Base-by-base conservation (phyloP, 2,113 vertebrate species). In the Anhinga rufa region DNA sequence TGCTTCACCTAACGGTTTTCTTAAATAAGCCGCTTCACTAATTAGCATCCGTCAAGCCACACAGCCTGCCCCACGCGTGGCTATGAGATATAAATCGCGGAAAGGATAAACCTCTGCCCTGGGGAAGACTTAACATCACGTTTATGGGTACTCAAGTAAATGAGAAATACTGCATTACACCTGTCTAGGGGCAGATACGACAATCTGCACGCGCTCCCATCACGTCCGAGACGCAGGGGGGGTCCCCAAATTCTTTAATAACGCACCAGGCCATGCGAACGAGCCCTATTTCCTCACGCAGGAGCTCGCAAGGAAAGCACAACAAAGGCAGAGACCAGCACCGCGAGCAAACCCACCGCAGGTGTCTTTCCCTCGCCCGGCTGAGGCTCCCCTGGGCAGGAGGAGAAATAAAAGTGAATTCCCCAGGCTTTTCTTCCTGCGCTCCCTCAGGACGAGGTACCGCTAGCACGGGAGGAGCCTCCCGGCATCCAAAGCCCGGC, bases 161-260 rank as follows among this genome's bases (percentile, higher is more conserved):
- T 1, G 51, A 79, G 62, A 17, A 55, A 12, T 3, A 16, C 20
- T 5, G 9, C 11, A 2, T 32, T 68, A 62, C 77, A 93, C 61
- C 90, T 91, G 61, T 17, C 64, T 1, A 4, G 0, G 40, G 68
- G 44, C 86, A 51, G 29, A 38, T 7, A 7, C 0, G 5, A 46
- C 1, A 4, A 44, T 13, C 24, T 1, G 4, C 69, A 2, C 2
- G 8, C 74, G 4, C 38, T 48, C 44, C 48, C 38, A 7, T 22
- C 20, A 4, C 1, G 2, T 60, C 60, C 2, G 12, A 61, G 64
- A 54, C 3, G 22, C 77, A n/a, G n/a, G 4, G 15, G 44, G 40
- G 42, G 64, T 14, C 17, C 78, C 24, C 31, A 9, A 5, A 32
- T 3, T 7, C 10, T 58, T 86, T 77, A 90, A 83, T n/a, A 74